phyloP scores from a whole-genome alignment of 2,113 vertebrate species.

The Gymnarchus niloticus region DNA sequence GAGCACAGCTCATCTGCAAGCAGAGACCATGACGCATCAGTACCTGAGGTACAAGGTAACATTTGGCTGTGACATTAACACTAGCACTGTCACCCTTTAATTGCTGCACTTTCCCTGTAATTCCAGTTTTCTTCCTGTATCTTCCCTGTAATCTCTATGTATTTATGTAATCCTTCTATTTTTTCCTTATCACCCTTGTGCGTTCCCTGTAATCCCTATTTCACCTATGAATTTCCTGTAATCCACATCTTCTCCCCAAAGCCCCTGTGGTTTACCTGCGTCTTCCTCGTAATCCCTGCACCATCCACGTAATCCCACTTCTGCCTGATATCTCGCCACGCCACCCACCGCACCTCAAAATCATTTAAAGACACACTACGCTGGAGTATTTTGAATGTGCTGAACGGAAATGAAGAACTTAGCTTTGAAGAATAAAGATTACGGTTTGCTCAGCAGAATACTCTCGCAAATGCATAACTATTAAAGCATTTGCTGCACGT shows the following conservation, averaged over 20 bases:
- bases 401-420: too few species aligned
- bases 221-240: neutral
- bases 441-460: too few species aligned
- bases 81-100: neutral
- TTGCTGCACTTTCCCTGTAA: neutral
- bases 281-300: neutral
- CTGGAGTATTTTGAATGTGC: too few species aligned
- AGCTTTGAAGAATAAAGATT: too few species aligned
- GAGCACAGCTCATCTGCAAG: neutral
- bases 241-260: neutral
- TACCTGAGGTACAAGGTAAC: neutral
- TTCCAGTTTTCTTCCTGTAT: neutral
- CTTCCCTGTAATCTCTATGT: neutral
- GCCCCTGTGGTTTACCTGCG: neutral
- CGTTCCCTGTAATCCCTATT: neutral
- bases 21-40: neutral
- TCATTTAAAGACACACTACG: too few species aligned
- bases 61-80: neutral
- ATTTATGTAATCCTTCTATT: too few species aligned
- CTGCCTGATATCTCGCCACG: too few species aligned
- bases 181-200: too few species aligned
- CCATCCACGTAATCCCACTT: neutral
- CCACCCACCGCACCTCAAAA: too few species aligned
- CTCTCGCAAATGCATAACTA: too few species aligned
- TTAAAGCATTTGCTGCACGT: too few species aligned